Base-by-base conservation (phyloP, 2,888 invertebrate genomes). In the Parthenolecanium corni region DNA sequence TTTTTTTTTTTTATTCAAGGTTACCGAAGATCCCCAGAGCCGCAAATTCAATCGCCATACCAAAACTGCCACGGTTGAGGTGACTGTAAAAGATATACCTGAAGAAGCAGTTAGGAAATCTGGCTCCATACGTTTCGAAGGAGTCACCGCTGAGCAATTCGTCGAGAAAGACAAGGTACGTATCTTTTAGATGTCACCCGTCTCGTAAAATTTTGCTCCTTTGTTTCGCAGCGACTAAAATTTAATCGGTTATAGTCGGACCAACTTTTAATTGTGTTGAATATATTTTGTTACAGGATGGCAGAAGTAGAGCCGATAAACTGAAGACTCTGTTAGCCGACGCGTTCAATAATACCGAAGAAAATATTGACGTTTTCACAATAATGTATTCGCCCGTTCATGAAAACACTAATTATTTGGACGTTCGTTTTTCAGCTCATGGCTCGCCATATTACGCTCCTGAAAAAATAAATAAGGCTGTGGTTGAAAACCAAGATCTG, bases 291-390 rank as follows among this genome's bases (percentile, higher is more conserved):
- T 70, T 65, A 21, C 61, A 71, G 71, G 73, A 81, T 75, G 81
- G 81, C 36, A 74, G 78, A 31, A 90, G 87, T 72, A 85, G 82
- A 70, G 86, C 86, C 71, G 85, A 87, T 69, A 77, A 82, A n/a
- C 77, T 87, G 12, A 79, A 79, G 66, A 74, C 76, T 25, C 75
- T 79, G 53, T 72, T 90, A 58, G 80, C 90, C 0, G 75, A 79
- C 66, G 80, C 89, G 53, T 80, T 93, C 69, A 88, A 88, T 70
- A 84, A 86, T 0, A 85, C 86, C 0, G 72, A 82, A 64, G 82
- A 85, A 52, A 90, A 93, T 72, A 89, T 98, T 0, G 93, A 95
- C 71, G 85, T 97, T 0, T 94, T 97, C 72, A 95, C 95, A 0
- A 89, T 96, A 1, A 79, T 91, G 31, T 80, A 81, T 68, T 83